These are phyloP conservation scores for Ridgeia piscesae DNA, from an alignment of 1,140 invertebrate species.

Conservation along the genomic window DNA sequence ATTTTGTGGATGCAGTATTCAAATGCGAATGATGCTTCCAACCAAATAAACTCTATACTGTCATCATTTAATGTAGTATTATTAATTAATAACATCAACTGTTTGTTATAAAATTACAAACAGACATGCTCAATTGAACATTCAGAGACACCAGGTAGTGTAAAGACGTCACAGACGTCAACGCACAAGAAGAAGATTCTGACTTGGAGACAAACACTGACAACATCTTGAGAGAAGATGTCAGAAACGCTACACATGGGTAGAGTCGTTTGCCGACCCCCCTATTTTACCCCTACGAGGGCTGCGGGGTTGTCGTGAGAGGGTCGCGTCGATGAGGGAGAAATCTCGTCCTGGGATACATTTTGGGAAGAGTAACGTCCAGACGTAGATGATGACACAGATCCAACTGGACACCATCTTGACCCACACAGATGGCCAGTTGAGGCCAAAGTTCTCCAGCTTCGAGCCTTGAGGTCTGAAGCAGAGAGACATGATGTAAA, in stretches of 20 bases:
- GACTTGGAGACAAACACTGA: background rate
- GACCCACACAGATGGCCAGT: conserved; percentile 95
- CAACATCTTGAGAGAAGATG: background rate
- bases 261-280: background rate
- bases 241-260: background rate
- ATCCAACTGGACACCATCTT: conserved; percentile 97
- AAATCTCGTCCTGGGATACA: conserved; percentile 89
- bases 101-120: no score
- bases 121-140: no score
- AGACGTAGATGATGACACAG: conserved; percentile 85
- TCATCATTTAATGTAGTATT: no score
- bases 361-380: conserved; percentile 91
- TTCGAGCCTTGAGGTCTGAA: conserved; percentile 47
- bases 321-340: background rate
- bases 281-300: background rate
- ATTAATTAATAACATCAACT: no score
- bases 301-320: background rate
- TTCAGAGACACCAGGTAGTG: no score
- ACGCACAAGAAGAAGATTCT: no score
- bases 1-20: no score
- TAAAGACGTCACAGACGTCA: no score
- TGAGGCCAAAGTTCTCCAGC: conserved; percentile 58
- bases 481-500: conserved; percentile 21
- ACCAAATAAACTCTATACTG: no score
- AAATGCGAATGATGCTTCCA: no score